Evolutionary conservation across 2,113 vertebrate species (phyloP).

Genomic region (Acanthisitta chloris): DNA sequence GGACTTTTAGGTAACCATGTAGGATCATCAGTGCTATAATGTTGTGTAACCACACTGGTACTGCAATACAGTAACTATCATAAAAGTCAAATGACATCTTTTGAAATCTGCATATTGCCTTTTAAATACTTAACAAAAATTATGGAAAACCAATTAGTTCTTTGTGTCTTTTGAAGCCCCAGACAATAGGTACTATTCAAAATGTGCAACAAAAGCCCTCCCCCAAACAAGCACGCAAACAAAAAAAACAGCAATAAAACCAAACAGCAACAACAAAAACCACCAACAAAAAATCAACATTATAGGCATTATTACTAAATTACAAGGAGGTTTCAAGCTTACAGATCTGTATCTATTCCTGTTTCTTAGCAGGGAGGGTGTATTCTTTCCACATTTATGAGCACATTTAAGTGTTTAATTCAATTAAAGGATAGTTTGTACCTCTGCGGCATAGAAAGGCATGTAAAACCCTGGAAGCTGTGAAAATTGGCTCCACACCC

Average conservation of each 20-base stretch:
- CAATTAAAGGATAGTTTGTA: background rate
- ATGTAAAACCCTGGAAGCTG: background rate
- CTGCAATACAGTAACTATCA: background rate
- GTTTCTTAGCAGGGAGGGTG: background rate
- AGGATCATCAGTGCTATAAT: background rate
- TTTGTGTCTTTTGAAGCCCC: background rate
- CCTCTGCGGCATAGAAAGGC: background rate
- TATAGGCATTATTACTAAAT: background rate
- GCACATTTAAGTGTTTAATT: conserved; percentile 18
- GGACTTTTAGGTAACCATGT: background rate
- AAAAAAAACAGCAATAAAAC: background rate
- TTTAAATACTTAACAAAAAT: background rate
- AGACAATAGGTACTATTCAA: background rate
- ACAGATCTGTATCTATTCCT: background rate
- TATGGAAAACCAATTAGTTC: background rate
- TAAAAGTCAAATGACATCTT: background rate
- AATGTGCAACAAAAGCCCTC: background rate
- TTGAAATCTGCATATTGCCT: background rate
- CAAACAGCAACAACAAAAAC: background rate
- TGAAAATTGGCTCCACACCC: background rate
- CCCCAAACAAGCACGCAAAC: too few species aligned
- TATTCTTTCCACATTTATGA: background rate
- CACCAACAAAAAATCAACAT: background rate
- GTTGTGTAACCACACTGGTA: background rate
- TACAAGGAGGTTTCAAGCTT: background rate